Evolutionary conservation across 2,797 vertebrate genomes (phyloP).

Genomic region (Sebastes oblongus): DNA sequence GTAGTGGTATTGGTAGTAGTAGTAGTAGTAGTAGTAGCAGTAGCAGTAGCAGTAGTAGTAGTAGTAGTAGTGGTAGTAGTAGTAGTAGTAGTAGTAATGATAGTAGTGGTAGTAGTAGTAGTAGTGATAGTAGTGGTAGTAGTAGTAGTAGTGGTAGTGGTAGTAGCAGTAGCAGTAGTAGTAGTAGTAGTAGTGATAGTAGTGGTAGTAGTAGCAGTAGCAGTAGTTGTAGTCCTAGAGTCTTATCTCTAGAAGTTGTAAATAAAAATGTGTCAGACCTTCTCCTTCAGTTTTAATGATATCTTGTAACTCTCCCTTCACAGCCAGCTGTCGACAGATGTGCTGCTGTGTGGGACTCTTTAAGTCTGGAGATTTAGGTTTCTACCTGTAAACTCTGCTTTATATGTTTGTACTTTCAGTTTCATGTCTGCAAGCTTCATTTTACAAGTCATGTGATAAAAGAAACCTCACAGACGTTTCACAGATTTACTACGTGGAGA

Average conservation of each 20-base stretch:
- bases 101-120: fast-evolving
- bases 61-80: too few relatives aligned
- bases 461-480: not conserved
- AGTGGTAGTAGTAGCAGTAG: too few relatives aligned
- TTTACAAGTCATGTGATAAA: not conserved
- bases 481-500: not conserved
- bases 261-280: too few relatives aligned
- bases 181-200: fast-evolving
- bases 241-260: too few relatives aligned
- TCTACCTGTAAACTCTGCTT: not conserved
- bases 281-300: too few relatives aligned
- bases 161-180: fast-evolving
- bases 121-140: fast-evolving
- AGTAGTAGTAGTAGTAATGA: fast-evolving
- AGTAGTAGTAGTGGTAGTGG: fast-evolving
- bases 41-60: fast-evolving
- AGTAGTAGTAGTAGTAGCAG: fast-evolving
- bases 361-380: not conserved
- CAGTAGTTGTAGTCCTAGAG: too few relatives aligned
- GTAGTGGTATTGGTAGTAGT: fast-evolving
- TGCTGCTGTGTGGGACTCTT: not conserved
- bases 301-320: not conserved
- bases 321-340: not conserved
- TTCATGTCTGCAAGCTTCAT: not conserved
- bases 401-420: not conserved